Conservation (phyloP, 2,113 vertebrate genomes). For the Pelodiscus sinensis region DNA sequence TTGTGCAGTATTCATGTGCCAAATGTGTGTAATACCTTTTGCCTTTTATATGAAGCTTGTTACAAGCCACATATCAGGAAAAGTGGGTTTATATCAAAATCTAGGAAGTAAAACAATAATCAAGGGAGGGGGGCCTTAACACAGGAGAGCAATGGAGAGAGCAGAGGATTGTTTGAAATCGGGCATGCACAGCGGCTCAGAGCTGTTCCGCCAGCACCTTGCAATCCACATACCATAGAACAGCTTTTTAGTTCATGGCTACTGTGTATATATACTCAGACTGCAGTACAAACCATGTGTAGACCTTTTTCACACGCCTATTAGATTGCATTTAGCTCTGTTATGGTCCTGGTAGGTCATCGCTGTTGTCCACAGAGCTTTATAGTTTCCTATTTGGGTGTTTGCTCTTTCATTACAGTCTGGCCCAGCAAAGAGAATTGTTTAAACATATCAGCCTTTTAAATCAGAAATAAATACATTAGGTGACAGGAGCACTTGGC, state of each 20-base stretch:
- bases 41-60: constrained; percentile 49
- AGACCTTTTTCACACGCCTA: background rate
- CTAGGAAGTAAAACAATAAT: background rate
- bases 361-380: background rate
- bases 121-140: background rate
- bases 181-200: background rate
- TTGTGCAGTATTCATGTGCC: constrained; percentile 66
- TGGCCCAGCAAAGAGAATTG: constrained; percentile 21
- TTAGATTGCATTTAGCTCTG: constrained; percentile 10
- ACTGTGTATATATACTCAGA: background rate
- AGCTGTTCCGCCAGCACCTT: background rate
- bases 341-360: background rate
- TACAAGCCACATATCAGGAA: background rate
- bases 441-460: background rate
- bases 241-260: background rate
- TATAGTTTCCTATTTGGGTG: background rate
- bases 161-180: background rate
- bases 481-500: constrained; percentile 37
- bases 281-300: background rate
- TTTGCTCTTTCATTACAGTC: constrained; percentile 1
- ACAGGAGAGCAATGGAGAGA: background rate
- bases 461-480: background rate
- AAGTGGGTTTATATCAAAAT: background rate
- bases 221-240: background rate
- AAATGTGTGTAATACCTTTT: constrained; percentile 68